Evolutionary conservation across 2,888 invertebrate genomes (phyloP), one percentile per base, ranked within the genome.

Genomic region (Sphaeridia pumilis): DNA sequence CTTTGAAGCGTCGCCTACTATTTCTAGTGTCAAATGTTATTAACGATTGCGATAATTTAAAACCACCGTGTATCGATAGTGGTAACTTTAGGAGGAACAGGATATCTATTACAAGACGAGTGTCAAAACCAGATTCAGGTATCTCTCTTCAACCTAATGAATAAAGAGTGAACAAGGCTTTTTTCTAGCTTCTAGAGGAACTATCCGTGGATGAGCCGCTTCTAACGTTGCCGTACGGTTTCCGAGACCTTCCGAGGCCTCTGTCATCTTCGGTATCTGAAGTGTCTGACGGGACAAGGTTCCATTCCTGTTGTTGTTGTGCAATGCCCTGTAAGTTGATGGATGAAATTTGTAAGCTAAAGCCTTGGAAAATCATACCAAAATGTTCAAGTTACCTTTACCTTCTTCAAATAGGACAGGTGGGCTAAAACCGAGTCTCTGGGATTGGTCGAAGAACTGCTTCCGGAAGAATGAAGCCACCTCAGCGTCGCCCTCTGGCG

Each of bases 321-420:
- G 53, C 41, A 20, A 60, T 58, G 12, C 60, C 60, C 60, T 60
- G 44, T 10, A 44, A 56, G 45, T 14, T 4, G 14, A 48, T 1
- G 22, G 31, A 25, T 28, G 31, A 38, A 12, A 41, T 28, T 36
- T 36, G 7, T 5, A 42, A 42, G n/a, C n/a, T n/a, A n/a, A n/a
- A 3, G 3, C n/a, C 3, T 27, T 27, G 5, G 14, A 21, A 31
- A 20, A 31, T 17, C 3, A 27, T 28, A 17, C 17, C 12, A 17
- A 21, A 31, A 31, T 31, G 31, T 14, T 14, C 31, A 7, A 27
- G 27, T 49, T 36, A 45, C 7, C 3, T 4, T n/a, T 58, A 58
- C 61, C 54, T 61, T 55, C 47, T 59, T 61, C 22, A 61, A 43
- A 31, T 47, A 59, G 7, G 59, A 51, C 25, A 61, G 38, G 54